Evolutionary conservation across 2,797 vertebrate species (phyloP).

Genomic region (Falco berigora): DNA sequence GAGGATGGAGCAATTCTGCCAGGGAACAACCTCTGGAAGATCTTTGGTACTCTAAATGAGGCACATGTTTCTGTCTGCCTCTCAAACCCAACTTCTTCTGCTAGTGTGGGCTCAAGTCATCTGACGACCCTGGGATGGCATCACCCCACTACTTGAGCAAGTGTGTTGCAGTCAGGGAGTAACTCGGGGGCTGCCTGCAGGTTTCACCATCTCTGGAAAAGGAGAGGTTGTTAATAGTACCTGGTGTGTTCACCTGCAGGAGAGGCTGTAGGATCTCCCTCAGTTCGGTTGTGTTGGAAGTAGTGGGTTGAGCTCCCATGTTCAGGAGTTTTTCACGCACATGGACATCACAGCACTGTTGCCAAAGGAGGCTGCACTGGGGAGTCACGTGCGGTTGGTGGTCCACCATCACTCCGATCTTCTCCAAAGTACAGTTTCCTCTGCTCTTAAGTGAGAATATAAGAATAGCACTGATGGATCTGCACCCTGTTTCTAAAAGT

Average conservation of each 20-base stretch:
- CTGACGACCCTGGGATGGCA: neutral
- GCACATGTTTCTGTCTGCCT: neutral
- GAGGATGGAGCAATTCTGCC: neutral
- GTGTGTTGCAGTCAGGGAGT: fast-evolving
- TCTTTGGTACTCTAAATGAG: neutral
- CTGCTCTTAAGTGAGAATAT: neutral
- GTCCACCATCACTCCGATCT: neutral
- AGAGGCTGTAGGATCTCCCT: neutral
- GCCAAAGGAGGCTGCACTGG: neutral
- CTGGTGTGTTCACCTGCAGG: neutral
- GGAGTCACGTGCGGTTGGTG: neutral
- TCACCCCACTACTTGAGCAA: neutral
- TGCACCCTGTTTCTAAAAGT: neutral
- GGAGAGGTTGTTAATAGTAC: neutral
- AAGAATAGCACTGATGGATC: neutral
- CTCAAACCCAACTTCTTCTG: neutral
- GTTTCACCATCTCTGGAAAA: neutral
- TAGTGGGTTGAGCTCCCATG: neutral
- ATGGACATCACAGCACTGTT: fast-evolving
- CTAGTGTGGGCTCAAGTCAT: neutral
- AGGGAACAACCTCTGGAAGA: neutral
- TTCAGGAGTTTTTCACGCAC: neutral
- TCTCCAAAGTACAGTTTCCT: neutral
- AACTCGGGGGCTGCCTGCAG: neutral
- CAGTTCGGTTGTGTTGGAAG: neutral